phyloP scores from a whole-genome alignment of 2,888 invertebrate species.

The Pachliopta kotzebuea region DNA sequence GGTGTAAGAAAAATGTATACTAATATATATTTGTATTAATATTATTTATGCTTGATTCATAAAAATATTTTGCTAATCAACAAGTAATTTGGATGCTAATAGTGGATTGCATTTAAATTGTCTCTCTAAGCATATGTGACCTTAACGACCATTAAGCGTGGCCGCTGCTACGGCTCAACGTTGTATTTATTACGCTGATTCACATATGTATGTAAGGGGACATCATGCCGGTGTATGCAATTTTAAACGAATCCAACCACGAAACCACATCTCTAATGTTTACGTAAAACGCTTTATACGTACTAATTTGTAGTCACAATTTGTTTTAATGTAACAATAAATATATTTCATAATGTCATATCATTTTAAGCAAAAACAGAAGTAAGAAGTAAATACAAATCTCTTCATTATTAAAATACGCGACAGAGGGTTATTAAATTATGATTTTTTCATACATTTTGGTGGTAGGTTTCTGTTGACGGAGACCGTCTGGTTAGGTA shows the following conservation, averaged over 20 bases:
- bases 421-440: too few relatives aligned
- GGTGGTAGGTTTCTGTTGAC: too few relatives aligned
- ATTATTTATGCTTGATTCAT: not conserved
- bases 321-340: not conserved
- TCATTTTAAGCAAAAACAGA: too few relatives aligned
- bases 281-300: conserved; percentile 8
- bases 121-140: conserved; percentile 21
- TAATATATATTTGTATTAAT: too few relatives aligned
- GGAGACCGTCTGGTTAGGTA: too few relatives aligned
- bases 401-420: too few relatives aligned
- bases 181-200: conserved; percentile 17
- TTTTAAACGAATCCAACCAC: conserved; percentile 14
- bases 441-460: too few relatives aligned
- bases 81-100: conserved; percentile 20
- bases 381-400: too few relatives aligned
- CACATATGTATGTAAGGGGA: conserved; percentile 5
- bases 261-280: conserved; percentile 11
- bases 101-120: conserved; percentile 23
- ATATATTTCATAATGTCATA: too few relatives aligned
- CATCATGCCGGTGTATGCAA: conserved; percentile 10
- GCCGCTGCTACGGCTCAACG: conserved; percentile 3
- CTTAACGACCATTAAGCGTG: conserved; percentile 22
- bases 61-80: not conserved
- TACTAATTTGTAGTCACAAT: conserved; percentile 8
- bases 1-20: too few relatives aligned